These are phyloP conservation scores for Hyperoplus lanceolatus DNA, from an alignment of 2,797 vertebrate genomes.

Conservation along the genomic window DNA sequence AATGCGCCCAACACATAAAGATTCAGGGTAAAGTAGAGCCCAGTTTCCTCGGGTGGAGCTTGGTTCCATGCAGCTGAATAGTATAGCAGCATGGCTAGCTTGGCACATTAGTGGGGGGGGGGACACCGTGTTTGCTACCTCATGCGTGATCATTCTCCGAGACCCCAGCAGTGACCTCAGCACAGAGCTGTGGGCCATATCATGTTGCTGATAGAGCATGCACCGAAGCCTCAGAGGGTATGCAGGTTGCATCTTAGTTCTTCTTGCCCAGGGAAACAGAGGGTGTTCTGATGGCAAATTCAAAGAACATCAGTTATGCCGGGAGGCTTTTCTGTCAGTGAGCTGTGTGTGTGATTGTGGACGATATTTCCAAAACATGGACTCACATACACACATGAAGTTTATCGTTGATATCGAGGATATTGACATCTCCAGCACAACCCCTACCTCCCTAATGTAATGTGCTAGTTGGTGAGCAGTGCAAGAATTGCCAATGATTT, in stretches of 20 bases:
- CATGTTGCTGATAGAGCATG: conserved; percentile 76
- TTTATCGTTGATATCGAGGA: conserved; percentile 59
- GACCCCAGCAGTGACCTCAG: conserved; percentile 76
- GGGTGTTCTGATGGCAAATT: conserved; percentile 68
- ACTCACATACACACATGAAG: conserved; percentile 37
- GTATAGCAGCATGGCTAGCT: conserved; percentile 51
- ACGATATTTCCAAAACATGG: conserved; percentile 29
- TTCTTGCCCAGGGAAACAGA: conserved; percentile 56
- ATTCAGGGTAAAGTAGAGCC: conserved; percentile 25
- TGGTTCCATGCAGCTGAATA: conserved; percentile 36
- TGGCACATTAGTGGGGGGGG: conserved; percentile 46
- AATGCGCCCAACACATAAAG: conserved; percentile 8
- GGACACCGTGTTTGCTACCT: conserved; percentile 64
- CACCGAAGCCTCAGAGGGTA: conserved; percentile 70
- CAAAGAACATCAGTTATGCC: conserved; percentile 63
- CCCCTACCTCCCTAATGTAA: conserved; percentile 36
- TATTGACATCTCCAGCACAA: conserved; percentile 62
- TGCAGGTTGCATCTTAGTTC: conserved; percentile 72
- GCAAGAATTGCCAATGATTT: conserved; percentile 68
- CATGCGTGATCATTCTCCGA: conserved; percentile 70
- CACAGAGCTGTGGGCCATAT: conserved; percentile 73
- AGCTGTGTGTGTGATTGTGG: conserved; percentile 31
- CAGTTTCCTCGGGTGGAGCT: conserved; percentile 51
- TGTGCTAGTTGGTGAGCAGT: conserved; percentile 52
- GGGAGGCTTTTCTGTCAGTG: conserved; percentile 66